phyloP scores from a whole-genome alignment of 2,113 vertebrate species.

The Prunella himalayana region DNA sequence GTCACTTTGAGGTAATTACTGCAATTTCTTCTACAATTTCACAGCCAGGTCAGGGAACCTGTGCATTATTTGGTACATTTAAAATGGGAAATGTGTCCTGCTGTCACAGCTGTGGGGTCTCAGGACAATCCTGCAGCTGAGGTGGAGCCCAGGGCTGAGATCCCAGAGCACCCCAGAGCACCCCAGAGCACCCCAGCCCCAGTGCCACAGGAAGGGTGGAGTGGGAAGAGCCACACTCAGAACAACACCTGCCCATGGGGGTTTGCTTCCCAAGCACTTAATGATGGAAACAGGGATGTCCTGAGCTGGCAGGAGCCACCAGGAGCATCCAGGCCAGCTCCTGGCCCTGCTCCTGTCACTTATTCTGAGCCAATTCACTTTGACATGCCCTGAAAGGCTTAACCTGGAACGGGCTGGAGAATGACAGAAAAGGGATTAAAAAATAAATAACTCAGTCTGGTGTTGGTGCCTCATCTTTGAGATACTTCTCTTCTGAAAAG shows the following conservation, averaged over 20 bases:
- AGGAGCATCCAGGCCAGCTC: neutral
- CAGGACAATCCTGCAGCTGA: neutral
- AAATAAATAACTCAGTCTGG: neutral
- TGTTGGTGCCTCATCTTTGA: neutral
- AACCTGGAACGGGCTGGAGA: neutral
- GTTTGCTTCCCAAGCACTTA: neutral
- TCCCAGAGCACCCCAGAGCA: neutral
- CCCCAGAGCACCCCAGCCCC: accelerated
- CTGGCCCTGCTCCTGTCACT: neutral
- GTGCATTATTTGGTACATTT: neutral
- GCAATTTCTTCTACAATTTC: neutral
- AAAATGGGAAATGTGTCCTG: neutral
- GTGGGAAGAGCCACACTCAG: neutral
- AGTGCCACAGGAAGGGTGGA: accelerated
- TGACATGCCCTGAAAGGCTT: neutral
- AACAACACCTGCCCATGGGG: accelerated
- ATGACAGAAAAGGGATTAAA: accelerated
- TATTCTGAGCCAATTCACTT: neutral
- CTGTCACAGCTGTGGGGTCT: neutral
- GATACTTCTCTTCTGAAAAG: neutral
- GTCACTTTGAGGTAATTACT: neutral
- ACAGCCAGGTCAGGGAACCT: neutral
- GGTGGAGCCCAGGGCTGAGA: neutral
- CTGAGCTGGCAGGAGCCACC: neutral
- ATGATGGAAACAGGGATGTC: neutral